phyloP scores from a whole-genome alignment of 2,888 invertebrate genomes.

The Eupithecia insigniata region DNA sequence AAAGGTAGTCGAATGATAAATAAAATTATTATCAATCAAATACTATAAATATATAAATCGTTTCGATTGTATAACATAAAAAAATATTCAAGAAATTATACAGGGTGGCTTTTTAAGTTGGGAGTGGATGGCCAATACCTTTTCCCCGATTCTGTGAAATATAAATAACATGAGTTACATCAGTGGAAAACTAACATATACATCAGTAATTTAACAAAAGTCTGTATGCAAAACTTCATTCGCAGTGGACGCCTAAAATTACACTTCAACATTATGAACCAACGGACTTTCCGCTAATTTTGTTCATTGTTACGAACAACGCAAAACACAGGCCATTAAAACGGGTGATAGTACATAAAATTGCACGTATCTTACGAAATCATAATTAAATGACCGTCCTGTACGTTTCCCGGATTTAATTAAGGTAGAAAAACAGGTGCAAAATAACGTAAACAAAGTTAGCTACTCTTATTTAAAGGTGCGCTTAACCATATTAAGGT shows the following conservation, averaged over 20 bases:
- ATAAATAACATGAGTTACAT: background rate
- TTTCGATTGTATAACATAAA: too few relatives aligned
- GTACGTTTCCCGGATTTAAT: slow-evolving; percentile 24
- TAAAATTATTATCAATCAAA: too few relatives aligned
- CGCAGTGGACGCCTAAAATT: background rate
- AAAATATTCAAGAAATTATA: too few relatives aligned
- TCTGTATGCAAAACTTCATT: slow-evolving; percentile 1
- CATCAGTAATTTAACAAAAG: background rate
- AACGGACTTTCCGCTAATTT: background rate
- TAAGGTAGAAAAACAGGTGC: slow-evolving; percentile 25
- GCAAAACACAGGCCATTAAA: slow-evolving; percentile 6
- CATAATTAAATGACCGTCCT: slow-evolving; percentile 28
- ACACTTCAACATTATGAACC: background rate
- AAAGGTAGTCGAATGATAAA: too few relatives aligned
- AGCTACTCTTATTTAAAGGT: slow-evolving; percentile 2
- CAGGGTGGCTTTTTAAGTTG: too few relatives aligned
- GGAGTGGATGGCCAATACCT: too few relatives aligned
- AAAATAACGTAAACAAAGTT: slow-evolving; percentile 7
- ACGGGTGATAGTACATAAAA: slow-evolving; percentile 8
- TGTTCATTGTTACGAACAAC: slow-evolving; percentile 14
- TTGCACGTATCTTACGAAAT: slow-evolving; percentile 26
- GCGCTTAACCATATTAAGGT: background rate
- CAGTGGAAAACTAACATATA: background rate
- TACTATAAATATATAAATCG: too few relatives aligned
- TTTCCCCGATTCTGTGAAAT: too few relatives aligned